Base-by-base conservation (phyloP, 2,888 invertebrate genomes). In the Rhingia campestris region DNA sequence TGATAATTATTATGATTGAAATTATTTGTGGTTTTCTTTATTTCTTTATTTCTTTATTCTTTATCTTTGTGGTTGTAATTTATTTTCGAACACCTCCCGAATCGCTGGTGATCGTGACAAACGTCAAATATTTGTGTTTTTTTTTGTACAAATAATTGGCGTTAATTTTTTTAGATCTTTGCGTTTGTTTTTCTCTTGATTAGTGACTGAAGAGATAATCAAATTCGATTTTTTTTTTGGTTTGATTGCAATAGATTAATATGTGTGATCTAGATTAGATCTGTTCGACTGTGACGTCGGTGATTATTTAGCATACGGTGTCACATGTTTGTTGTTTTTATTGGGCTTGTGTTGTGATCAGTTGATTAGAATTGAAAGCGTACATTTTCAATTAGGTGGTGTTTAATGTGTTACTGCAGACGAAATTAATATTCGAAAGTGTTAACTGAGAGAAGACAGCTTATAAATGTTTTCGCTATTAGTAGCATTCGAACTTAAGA, bases 1-100 rank as follows among this genome's bases (percentile, higher is more conserved):
- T 61, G 61, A 72, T 66, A 76, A 66, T 75, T 75, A 75, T 43
- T 67, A 81, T 67, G 54, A 72, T 76, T 76, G 76, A 72, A 72
- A 72, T n/a, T 39, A 58, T 12, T 47, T 45, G 14, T 33, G 54
- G 37, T 53, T 49, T 45, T 75, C 51, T 66, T 61, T 54, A 51
- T 56, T 37, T 4, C 6, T 37, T 32, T 53, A 53, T 14, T 45
- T n/a, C n/a, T 45, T 45, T 45, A 45, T 12, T 45, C 22, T 41
- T n/a, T n/a, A n/a, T n/a, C n/a, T n/a, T n/a, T n/a, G n/a, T n/a
- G n/a, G n/a, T 22, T 22, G 22, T 22, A 37, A 22, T 12, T 35
- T 35, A 10, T 39, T 39, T n/a, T 37, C 30, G 39, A n/a, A 30
- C 51, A 37, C 6, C 12, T 45, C 6, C 35, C 45, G 6, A 69